Conservation (phyloP, 1,140 invertebrate species). For the Penaeus indicus region DNA sequence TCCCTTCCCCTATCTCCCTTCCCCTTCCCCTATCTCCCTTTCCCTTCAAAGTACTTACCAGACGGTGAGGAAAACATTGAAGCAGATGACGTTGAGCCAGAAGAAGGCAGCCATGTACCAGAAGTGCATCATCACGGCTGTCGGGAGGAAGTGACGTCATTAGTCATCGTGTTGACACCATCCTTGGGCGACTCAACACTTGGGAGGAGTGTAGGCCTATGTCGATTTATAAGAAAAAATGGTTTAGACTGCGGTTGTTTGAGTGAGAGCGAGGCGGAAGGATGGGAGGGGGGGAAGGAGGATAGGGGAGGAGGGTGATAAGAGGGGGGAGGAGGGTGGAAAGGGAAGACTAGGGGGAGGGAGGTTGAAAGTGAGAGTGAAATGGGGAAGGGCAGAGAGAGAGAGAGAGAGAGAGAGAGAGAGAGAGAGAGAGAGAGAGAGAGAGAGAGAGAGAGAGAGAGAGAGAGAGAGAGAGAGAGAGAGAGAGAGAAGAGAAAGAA, state of each 20-base stretch:
- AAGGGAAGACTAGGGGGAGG: not conserved
- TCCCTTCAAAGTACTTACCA: slow-evolving; percentile 12
- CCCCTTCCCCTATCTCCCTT: no score
- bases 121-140: slow-evolving; percentile 54
- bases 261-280: not conserved
- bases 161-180: not conserved
- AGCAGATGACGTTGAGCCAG: slow-evolving; percentile 53
- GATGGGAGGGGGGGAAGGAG: not conserved
- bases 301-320: not conserved
- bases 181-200: not conserved
- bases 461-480: not conserved
- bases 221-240: no score
- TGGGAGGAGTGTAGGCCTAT: not conserved
- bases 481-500: no score
- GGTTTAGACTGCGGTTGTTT: no score
- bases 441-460: not conserved
- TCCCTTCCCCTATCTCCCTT: not conserved
- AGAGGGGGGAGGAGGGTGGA: not conserved
- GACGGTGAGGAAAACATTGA: slow-evolving; percentile 49
- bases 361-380: no score
- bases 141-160: not conserved
- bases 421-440: not conserved
- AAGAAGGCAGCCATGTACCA: slow-evolving; percentile 51
- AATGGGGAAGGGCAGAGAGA: not conserved
- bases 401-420: not conserved